phyloP scores from a whole-genome alignment of 2,113 vertebrate species.

The Callionymus lyra region DNA sequence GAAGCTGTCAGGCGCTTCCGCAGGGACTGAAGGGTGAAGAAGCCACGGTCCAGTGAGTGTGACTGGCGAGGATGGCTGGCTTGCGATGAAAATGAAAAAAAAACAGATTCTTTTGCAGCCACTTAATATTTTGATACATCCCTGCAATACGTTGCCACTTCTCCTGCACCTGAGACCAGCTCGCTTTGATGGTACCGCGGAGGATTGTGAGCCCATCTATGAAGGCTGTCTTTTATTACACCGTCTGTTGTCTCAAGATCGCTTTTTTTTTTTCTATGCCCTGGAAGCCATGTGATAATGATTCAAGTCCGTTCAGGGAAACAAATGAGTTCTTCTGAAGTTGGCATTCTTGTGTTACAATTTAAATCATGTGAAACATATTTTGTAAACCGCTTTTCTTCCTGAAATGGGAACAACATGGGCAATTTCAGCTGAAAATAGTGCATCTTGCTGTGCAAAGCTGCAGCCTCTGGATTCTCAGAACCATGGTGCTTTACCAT shows the following conservation, averaged over 20 bases:
- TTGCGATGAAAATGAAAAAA: slow-evolving; percentile 22
- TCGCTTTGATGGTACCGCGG: slow-evolving; percentile 20
- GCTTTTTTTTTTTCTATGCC: background rate
- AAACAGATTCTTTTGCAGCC: slow-evolving; percentile 31
- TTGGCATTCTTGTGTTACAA: background rate
- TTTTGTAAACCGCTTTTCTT: slow-evolving; percentile 1
- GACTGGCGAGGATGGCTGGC: slow-evolving; percentile 35
- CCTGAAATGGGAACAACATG: background rate
- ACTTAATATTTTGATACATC: slow-evolving; percentile 53
- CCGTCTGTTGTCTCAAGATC: slow-evolving; percentile 13
- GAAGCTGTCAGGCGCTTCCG: slow-evolving; percentile 40
- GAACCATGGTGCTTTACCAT: too few species aligned
- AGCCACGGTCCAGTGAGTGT: slow-evolving; percentile 43
- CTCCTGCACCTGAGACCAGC: slow-evolving; percentile 43
- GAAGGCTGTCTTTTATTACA: slow-evolving; percentile 17
- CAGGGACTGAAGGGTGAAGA: slow-evolving; percentile 34
- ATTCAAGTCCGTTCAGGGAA: slow-evolving; percentile 18
- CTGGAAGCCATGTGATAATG: slow-evolving; percentile 12
- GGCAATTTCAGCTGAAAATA: too few species aligned
- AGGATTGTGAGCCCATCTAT: background rate
- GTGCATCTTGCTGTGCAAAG: too few species aligned
- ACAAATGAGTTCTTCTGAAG: slow-evolving; percentile 16
- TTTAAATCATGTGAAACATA: background rate
- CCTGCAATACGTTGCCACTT: slow-evolving; percentile 24
- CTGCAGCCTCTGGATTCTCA: too few species aligned